Base-by-base conservation (phyloP, 2,888 invertebrate species). In the Tetragonula carbonaria region DNA sequence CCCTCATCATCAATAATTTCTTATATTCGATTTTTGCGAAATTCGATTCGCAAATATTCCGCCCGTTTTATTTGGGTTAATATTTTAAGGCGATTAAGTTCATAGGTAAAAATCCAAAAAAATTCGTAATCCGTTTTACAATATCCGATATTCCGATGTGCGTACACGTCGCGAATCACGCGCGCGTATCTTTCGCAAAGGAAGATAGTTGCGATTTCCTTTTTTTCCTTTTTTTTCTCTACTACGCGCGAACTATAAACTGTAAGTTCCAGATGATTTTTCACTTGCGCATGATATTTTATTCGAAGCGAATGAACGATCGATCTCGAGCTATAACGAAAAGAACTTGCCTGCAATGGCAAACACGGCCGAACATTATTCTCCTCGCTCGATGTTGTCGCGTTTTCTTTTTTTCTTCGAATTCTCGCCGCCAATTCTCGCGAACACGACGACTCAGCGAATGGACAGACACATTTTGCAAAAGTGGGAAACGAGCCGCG, bases 391-490 rank as follows among this genome's bases (percentile, higher is more conserved):
- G 13, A 57, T 1, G n/a, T 21, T 57, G 4, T 57, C 21, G n/a
- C 5, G n/a, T 21, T n/a, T 14, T 14, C n/a, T 13, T 57, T 57
- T 28, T 28, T 28, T 1, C 28, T 57, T 57, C 33, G 3, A 33
- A 53, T 53, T 5, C 23, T 59, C 5, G n/a, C 45, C 13, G n/a
- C 57, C 28, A 28, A 2, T 28, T 28, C 28, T 28, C n/a, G 14
- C n/a, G 13, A 28, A 28, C 28, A 28, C 28, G 28, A 28, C 28
- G 28, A 28, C 28, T 28, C 57, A 59, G n/a, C 4, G 33, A 73
- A 73, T 62, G 59, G 62, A 57, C 72, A 28, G 23, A 55, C 72
- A 28, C 23, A 55, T 45, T 62, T 62, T 62, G 8, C 28, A n/a
- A 62, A 18, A 62, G 28, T 28, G 50, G 21, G 18, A 28, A 28